Percentiles rank a stretch among this genome's conserved stretches.
Evolutionary conservation across 2,888 invertebrate species (phyloP).

Genomic region (Penaeus monodon): DNA sequence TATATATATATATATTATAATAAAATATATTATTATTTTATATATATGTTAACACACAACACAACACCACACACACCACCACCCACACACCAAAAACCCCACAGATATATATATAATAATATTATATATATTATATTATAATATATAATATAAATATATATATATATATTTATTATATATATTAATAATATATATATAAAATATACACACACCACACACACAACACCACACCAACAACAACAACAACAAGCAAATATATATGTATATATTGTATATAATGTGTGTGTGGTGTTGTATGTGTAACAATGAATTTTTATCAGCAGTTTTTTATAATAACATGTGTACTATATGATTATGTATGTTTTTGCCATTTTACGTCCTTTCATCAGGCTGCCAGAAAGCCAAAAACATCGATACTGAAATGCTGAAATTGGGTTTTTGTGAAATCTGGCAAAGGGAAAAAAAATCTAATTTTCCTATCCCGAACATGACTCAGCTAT

Average conservation of each 20-base stretch:
- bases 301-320: not conserved
- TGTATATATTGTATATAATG: not conserved
- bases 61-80: not conserved
- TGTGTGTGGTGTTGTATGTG: not conserved
- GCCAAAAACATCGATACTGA: too few relatives aligned
- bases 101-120: not conserved
- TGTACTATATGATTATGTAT: too few relatives aligned
- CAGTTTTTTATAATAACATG: too few relatives aligned
- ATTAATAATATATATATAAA: not conserved
- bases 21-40: too few relatives aligned
- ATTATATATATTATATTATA: slow-evolving; percentile 14
- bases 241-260: too few relatives aligned
- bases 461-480: too few relatives aligned
- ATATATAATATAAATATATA: not conserved
- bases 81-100: not conserved
- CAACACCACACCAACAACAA: not conserved
- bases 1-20: not conserved
- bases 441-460: too few relatives aligned
- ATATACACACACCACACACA: not conserved
- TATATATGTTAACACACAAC: not conserved
- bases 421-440: too few relatives aligned
- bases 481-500: too few relatives aligned
- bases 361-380: too few relatives aligned
- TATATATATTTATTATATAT: not conserved
- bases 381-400: too few relatives aligned